Base-by-base conservation (phyloP, 2,113 vertebrate genomes). In the Pholis gunnellus region DNA sequence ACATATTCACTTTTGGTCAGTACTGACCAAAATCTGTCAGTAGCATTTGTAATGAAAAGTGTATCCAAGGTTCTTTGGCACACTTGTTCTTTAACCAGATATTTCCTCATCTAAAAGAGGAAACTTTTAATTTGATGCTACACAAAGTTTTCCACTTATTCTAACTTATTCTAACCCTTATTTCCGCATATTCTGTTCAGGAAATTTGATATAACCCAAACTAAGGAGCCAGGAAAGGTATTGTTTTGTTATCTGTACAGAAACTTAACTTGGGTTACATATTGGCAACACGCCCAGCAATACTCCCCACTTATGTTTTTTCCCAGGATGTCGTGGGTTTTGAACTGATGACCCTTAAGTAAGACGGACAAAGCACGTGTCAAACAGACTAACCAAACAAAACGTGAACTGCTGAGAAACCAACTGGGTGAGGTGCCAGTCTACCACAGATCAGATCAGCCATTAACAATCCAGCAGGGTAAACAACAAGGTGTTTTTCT, bases 391-490 rank as follows among this genome's bases (percentile, higher is more conserved):
- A 38, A 63, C 22, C 22, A 64, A 79, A 79, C 44, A 64, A 57
- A 69, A 31, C 8, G 25, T 6, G 34, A 18, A 20, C 27, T 31
- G 64, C 50, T 10, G 13, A 75, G 25, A 73, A 64, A 78, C 25
- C 4, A 77, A 8, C 11, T 59, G 63, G 64, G 44, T 54, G 40
- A 18, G 52, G 56, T 18, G 15, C 75, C 69, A 73, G 68, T 50
- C 65, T 69, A 66, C 56, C 60, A 22, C 76, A 72, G 82, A 84
- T 89, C 89, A 86, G 7, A 78, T 29, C 75, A 73, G 70, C 71
- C 81, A 87, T 92, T 91, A 91, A 90, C 87, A 93, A 93, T 89
- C 91, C 88, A 78, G 80, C 66, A 64, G 72, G 38, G 48, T 52
- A 91, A 88, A 93, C 87, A 85, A 90, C 78, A 89, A 75, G 66